Conservation (phyloP, 2,113 vertebrate species). For the Tiliqua scincoides region DNA sequence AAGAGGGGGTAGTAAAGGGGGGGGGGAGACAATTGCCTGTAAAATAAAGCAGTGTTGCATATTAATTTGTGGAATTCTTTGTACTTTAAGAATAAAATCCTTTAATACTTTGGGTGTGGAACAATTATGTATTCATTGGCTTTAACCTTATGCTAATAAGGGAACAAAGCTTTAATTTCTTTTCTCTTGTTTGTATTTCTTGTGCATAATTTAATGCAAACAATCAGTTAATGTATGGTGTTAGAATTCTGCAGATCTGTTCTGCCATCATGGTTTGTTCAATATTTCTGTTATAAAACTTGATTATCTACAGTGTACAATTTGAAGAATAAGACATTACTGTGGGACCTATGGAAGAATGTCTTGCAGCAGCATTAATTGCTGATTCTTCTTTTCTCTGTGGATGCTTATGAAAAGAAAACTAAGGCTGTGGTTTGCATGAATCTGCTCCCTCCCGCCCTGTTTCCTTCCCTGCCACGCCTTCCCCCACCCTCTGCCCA, state of each 20-base stretch:
- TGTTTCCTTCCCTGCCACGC: no score
- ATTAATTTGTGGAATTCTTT: constrained; percentile 66
- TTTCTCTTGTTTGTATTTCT: constrained; percentile 68
- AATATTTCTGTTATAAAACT: constrained; percentile 56
- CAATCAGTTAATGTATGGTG: constrained; percentile 47
- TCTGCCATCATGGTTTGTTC: constrained; percentile 51
- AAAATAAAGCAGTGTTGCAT: constrained; percentile 63
- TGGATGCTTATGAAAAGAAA: not conserved
- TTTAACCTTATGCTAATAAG: constrained; percentile 74
- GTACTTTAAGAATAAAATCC: constrained; percentile 58
- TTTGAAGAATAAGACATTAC: constrained; percentile 48
- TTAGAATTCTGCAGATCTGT: constrained; percentile 40
- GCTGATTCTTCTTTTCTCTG: not conserved
- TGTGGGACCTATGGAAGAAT: constrained; percentile 55
- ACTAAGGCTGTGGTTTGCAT: not conserved
- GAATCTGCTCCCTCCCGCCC: no score
- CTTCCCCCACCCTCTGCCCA: no score
- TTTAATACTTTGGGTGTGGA: constrained; percentile 57
- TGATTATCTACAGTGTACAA: constrained; percentile 53
- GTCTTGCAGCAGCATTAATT: constrained; percentile 16
- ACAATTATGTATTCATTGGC: constrained; percentile 64
- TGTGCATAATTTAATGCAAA: constrained; percentile 63
- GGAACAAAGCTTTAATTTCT: constrained; percentile 54
- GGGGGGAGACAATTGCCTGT: constrained; percentile 42
- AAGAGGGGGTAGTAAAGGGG: not conserved